Base-by-base conservation (phyloP, 1,140 invertebrate genomes). In the Megalopta genalis region DNA sequence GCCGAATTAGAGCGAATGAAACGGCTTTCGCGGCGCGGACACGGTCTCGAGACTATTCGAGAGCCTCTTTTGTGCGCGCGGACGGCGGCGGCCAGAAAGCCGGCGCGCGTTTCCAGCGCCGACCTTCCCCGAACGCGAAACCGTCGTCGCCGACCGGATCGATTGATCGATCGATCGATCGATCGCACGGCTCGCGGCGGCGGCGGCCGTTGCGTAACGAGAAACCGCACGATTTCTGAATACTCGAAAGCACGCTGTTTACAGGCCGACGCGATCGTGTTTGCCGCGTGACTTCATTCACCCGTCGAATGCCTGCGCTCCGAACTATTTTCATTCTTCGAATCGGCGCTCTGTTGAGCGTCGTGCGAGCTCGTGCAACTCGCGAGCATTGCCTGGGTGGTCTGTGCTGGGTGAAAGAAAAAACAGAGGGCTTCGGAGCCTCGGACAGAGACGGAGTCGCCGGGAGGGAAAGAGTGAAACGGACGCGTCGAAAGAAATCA, bases 1-100 rank as follows among this genome's bases (percentile, higher is more conserved):
- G 90, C 83, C 88, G 88, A 92, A 89, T 91, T 91, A 90, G 90
- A 91, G 88, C 62, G 75, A 80, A 64, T 49, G 60, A 46, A 46
- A 46, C 42, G 42, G 42, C 42, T 46, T 46, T 57, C 69, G 73
- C 4, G 59, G 0, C 49, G 8, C 37, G 27, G 46, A 64, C 37
- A 52, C 23, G 52, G 46, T 23, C 18, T n/a, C 32, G 2, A 23
- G 39, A n/a, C 63, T 57, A 66, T 39, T 7, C 46, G 23, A 46
- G 42, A 46, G 42, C 10, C 42, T 46, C 42, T 46, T 46, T 46
- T 14, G 10, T 46, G 42, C 42, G 10, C 42, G 42, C 42, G 42
- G 42, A 12, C 42, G 42, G 14, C 42, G 10, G 8, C 39, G 39
- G 9, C 39, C 7, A 42, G 3, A 3, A 54, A 6, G 16, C 5